Percentiles rank a stretch among this genome's conserved stretches.
Conservation (phyloP, 2,113 vertebrate species). For the Leptobrachium leishanense region DNA sequence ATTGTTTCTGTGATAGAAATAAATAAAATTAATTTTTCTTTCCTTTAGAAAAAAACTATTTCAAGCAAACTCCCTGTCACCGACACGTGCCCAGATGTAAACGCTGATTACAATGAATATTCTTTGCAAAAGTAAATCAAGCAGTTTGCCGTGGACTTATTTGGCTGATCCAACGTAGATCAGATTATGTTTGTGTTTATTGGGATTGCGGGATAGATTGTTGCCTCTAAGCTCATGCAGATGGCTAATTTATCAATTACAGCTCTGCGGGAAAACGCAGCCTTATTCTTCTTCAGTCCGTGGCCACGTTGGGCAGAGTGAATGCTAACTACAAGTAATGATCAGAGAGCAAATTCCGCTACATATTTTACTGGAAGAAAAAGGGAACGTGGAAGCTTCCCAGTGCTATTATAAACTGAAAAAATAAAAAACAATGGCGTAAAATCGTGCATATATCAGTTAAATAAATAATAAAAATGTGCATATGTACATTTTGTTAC, state of each 20-base stretch:
- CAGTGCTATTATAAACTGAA: no score
- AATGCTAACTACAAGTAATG: background rate
- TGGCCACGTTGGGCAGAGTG: background rate
- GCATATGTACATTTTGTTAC: no score
- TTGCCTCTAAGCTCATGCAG: slow-evolving; percentile 66
- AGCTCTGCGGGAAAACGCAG: slow-evolving; percentile 55
- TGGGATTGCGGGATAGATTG: slow-evolving; percentile 68
- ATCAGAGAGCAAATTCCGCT: background rate
- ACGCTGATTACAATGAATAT: slow-evolving; percentile 54
- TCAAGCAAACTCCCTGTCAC: background rate
- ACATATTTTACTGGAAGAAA: background rate
- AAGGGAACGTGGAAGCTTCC: background rate
- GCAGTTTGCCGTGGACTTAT: slow-evolving; percentile 67
- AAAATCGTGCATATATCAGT: no score
- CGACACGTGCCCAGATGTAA: background rate
- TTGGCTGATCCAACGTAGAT: slow-evolving; percentile 69
- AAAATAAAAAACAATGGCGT: no score
- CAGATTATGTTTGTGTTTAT: slow-evolving; percentile 72
- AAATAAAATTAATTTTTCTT: no score
- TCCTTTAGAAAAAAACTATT: background rate
- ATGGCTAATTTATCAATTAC: slow-evolving; percentile 71
- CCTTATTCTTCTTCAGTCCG: slow-evolving; percentile 2
- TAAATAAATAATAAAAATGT: no score
- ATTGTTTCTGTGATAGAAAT: no score
- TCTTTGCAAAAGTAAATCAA: slow-evolving; percentile 57